Percentiles rank a stretch among this genome's conserved stretches.
phyloP scores from a whole-genome alignment of 2,797 vertebrate species.

The Sebastes goodei region DNA sequence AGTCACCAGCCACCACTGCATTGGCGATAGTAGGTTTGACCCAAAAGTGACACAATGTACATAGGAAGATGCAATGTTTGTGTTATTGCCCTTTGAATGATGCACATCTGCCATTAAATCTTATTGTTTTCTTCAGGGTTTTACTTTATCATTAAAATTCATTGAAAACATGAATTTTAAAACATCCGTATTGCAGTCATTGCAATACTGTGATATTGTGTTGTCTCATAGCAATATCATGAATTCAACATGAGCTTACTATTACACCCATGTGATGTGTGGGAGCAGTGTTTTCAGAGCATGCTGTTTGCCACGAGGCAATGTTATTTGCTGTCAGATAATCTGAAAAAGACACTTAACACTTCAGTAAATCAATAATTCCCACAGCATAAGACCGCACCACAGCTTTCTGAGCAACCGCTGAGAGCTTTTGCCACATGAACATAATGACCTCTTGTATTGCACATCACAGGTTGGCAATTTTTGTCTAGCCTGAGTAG shows the following conservation, averaged over 20 bases:
- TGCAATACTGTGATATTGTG: not conserved
- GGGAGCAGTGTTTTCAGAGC: not conserved
- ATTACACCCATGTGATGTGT: not conserved
- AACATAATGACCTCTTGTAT: not conserved
- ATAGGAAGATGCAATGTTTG: not conserved
- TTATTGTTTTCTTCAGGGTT: not conserved
- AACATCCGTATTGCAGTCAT: not conserved
- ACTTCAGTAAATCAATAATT: not conserved
- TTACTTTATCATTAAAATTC: not conserved
- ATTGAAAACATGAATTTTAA: constrained; percentile 1
- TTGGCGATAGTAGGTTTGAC: not conserved
- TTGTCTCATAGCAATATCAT: not conserved
- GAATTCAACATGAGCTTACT: not conserved
- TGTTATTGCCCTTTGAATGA: not conserved
- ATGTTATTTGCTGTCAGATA: not conserved
- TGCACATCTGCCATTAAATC: not conserved
- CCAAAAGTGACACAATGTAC: not conserved
- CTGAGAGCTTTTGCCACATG: not conserved
- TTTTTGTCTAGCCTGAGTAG: not conserved
- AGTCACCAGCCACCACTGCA: not conserved
- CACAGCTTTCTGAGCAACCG: not conserved
- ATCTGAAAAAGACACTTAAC: not conserved
- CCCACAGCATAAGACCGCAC: not conserved
- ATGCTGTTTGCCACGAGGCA: not conserved
- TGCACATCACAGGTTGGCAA: not conserved